phyloP scores from a whole-genome alignment of 2,113 vertebrate species.

The Rana temporaria region DNA sequence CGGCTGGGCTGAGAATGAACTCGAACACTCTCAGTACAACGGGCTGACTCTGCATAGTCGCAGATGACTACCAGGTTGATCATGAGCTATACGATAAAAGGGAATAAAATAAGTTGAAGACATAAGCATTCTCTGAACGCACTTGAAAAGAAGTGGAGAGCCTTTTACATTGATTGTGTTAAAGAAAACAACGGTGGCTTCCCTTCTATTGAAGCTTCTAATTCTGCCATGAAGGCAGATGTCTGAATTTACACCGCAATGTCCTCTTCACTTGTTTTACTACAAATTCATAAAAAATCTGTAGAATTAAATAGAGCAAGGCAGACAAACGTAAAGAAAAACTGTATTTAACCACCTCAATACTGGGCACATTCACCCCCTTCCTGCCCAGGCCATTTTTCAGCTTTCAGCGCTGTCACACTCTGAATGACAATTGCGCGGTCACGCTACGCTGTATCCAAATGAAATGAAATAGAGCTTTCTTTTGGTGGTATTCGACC shows the following conservation, averaged over 20 bases:
- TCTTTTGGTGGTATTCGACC: too few relatives aligned
- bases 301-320: too few relatives aligned
- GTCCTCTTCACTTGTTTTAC: neutral
- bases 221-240: constrained; percentile 15
- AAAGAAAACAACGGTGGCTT: constrained; percentile 22
- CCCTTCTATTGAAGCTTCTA: constrained; percentile 7
- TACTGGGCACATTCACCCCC: too few relatives aligned
- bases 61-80: neutral
- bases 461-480: too few relatives aligned
- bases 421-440: too few relatives aligned
- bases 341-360: too few relatives aligned
- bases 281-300: neutral
- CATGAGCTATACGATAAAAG: neutral
- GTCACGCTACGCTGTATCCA: too few relatives aligned
- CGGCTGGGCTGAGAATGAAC: constrained; percentile 5
- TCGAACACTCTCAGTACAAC: constrained; percentile 11
- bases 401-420: too few relatives aligned
- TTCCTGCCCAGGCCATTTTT: too few relatives aligned
- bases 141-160: constrained; percentile 22
- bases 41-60: constrained; percentile 32
- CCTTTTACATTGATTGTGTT: constrained; percentile 37
- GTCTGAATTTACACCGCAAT: constrained; percentile 25
- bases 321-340: too few relatives aligned
- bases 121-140: constrained; percentile 26
- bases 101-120: constrained; percentile 27